phyloP scores from a whole-genome alignment of 2,113 vertebrate genomes.

The Channa argus region DNA sequence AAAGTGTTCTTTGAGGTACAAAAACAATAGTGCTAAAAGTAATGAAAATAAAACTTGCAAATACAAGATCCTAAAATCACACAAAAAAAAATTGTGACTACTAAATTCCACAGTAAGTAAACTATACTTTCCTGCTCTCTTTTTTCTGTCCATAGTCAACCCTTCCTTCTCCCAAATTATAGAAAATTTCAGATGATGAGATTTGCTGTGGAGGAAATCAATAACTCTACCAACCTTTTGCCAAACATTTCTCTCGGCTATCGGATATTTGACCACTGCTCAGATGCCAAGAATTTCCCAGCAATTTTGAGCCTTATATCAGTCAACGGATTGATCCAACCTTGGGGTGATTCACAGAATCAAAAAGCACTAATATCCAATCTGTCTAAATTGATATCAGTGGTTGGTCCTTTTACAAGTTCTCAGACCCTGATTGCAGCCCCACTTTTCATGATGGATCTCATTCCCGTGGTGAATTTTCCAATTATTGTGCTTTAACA shows the following conservation, averaged over 20 bases:
- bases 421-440: slow-evolving; percentile 67
- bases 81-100: too few relatives aligned
- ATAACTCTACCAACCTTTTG: slow-evolving; percentile 86
- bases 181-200: slow-evolving; percentile 86
- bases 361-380: slow-evolving; percentile 25
- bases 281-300: slow-evolving; percentile 67
- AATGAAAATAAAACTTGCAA: too few relatives aligned
- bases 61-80: too few relatives aligned
- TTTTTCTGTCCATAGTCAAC: slow-evolving; percentile 61
- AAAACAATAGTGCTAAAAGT: too few relatives aligned
- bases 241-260: slow-evolving; percentile 88
- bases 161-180: slow-evolving; percentile 73
- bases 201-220: slow-evolving; percentile 87
- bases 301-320: slow-evolving; percentile 74
- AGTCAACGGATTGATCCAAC: slow-evolving; percentile 43
- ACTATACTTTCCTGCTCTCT: neutral
- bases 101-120: too few relatives aligned
- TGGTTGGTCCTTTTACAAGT: slow-evolving; percentile 82
- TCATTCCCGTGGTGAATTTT: slow-evolving; percentile 84
- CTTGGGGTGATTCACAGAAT: slow-evolving; percentile 3
- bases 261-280: slow-evolving; percentile 86
- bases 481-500: neutral
- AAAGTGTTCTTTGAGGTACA: too few relatives aligned
- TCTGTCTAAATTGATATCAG: slow-evolving; percentile 52
- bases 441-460: slow-evolving; percentile 79